A percentile compares a stretch with the other conserved stretches of the same genome.
Conservation (phyloP, 2,888 invertebrate species). For the Eubasilissa splendida region DNA sequence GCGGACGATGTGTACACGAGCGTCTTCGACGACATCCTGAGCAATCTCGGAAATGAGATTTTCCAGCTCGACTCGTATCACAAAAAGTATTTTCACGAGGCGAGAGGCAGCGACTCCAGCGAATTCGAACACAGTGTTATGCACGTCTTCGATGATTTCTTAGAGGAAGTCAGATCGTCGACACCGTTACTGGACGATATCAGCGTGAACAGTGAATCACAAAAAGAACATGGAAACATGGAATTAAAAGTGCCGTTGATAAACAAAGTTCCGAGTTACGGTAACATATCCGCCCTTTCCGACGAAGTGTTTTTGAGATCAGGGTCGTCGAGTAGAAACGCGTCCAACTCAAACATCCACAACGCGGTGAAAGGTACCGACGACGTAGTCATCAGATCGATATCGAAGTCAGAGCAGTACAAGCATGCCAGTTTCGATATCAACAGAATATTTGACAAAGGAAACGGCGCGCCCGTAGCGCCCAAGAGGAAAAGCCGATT, state of each 20-base stretch:
- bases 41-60: slow-evolving; percentile 70
- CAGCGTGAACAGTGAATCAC: slow-evolving; percentile 12
- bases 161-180: slow-evolving; percentile 60
- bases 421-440: slow-evolving; percentile 54
- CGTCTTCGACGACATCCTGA: slow-evolving; percentile 71
- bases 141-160: slow-evolving; percentile 70
- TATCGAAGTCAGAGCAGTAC: slow-evolving; percentile 20
- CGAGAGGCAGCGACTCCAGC: slow-evolving; percentile 57
- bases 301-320: slow-evolving; percentile 57
- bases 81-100: slow-evolving; percentile 61
- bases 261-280: slow-evolving; percentile 52
- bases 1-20: slow-evolving; percentile 31
- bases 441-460: slow-evolving; percentile 62
- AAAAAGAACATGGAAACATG: slow-evolving; percentile 40
- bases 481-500: slow-evolving; percentile 63
- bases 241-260: slow-evolving; percentile 50
- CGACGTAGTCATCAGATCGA: slow-evolving; percentile 35
- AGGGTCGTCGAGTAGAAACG: slow-evolving; percentile 38
- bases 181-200: slow-evolving; percentile 32
- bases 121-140: slow-evolving; percentile 65
- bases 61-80: slow-evolving; percentile 70
- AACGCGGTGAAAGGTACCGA: slow-evolving; percentile 15
- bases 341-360: slow-evolving; percentile 36
- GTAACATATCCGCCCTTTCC: slow-evolving; percentile 53
- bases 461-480: slow-evolving; percentile 64